Conservation (phyloP, 1,140 invertebrate genomes). For the Drosophila bipectinata region DNA sequence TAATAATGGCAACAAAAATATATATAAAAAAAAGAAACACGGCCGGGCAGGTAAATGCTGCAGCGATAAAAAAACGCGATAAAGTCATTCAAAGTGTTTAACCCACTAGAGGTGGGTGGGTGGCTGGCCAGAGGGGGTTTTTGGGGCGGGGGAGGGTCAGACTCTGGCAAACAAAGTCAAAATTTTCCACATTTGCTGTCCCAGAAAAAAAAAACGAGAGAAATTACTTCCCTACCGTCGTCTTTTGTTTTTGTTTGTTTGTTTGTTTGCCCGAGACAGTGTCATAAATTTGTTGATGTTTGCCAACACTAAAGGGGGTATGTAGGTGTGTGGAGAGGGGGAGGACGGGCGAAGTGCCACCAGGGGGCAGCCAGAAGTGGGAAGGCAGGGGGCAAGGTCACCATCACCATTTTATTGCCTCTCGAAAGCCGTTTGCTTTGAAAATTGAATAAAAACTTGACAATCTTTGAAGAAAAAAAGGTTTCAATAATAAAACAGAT, state of each 20-base stretch:
- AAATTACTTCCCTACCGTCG: not conserved
- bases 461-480: slow-evolving; percentile 7
- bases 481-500: not conserved
- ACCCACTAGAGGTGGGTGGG: slow-evolving; percentile 4
- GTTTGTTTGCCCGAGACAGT: slow-evolving; percentile 42
- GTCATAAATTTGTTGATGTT: slow-evolving; percentile 61
- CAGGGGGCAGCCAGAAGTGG: not conserved
- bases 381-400: slow-evolving; percentile 22
- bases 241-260: slow-evolving; percentile 5
- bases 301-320: slow-evolving; percentile 31
- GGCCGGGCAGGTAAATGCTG: slow-evolving; percentile 61
- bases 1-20: slow-evolving; percentile 45
- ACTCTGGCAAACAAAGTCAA: slow-evolving; percentile 39
- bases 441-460: slow-evolving; percentile 31
- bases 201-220: not conserved
- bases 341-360: no score
- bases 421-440: slow-evolving; percentile 10
- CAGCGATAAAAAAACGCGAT: slow-evolving; percentile 72
- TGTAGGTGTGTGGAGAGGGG: not conserved
- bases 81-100: slow-evolving; percentile 77
- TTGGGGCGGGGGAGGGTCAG: no score
- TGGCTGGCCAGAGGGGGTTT: not conserved
- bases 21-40: not conserved
- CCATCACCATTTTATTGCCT: slow-evolving; percentile 18
- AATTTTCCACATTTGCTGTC: slow-evolving; percentile 49